Evolutionary conservation across 2,888 invertebrate species (phyloP).

Genomic region (Idaea aversata): DNA sequence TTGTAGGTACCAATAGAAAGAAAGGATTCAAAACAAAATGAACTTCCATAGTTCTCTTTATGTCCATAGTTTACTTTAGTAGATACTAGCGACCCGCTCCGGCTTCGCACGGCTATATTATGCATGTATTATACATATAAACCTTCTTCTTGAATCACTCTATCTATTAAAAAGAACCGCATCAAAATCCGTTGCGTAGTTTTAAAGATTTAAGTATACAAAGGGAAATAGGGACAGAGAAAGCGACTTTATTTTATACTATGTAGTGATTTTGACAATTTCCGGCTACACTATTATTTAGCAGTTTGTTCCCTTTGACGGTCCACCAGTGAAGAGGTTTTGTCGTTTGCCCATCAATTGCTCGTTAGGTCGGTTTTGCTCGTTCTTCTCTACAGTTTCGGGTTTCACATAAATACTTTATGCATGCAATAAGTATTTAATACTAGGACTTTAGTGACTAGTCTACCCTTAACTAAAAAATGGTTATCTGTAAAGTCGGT

Average conservation of each 20-base stretch:
- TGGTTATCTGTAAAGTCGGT: too few relatives aligned
- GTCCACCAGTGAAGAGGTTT: constrained; percentile 39
- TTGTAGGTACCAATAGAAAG: too few relatives aligned
- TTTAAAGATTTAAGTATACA: too few relatives aligned
- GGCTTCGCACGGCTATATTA: too few relatives aligned
- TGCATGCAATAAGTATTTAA: constrained; percentile 4
- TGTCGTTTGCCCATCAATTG: constrained; percentile 48
- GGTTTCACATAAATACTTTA: constrained; percentile 23
- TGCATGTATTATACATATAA: too few relatives aligned
- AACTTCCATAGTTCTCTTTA: not conserved
- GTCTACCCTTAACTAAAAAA: constrained; percentile 8
- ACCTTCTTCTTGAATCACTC: too few relatives aligned
- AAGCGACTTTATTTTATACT: too few relatives aligned
- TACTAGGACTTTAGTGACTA: constrained; percentile 5
- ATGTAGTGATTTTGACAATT: constrained; percentile 31
- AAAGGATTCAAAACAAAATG: too few relatives aligned
- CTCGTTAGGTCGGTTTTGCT: constrained; percentile 50
- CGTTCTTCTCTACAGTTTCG: constrained; percentile 42
- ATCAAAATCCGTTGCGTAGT: too few relatives aligned
- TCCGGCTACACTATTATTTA: constrained; percentile 51
- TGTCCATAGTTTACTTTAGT: constrained; percentile 7
- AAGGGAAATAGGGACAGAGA: too few relatives aligned
- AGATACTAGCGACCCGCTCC: too few relatives aligned
- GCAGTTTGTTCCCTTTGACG: constrained; percentile 56
- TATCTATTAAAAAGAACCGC: too few relatives aligned